A percentile compares a stretch with the other conserved stretches of the same genome.
Conservation (phyloP, 2,797 vertebrate species). For the Eulemur albifrons region DNA sequence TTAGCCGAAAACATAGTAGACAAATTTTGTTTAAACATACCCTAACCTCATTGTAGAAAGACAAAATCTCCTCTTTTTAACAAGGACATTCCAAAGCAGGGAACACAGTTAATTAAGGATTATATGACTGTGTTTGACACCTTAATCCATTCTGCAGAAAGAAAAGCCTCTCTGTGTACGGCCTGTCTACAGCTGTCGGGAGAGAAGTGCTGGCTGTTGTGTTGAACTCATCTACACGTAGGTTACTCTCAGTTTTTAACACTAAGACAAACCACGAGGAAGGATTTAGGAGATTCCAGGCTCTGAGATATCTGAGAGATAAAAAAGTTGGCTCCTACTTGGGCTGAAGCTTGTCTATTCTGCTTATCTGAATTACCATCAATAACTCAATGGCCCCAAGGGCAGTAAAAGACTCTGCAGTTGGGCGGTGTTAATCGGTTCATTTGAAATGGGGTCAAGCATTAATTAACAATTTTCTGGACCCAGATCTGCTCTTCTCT, state of each 20-base stretch:
- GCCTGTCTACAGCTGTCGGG: no score
- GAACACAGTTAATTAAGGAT: background rate
- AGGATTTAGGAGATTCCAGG: background rate
- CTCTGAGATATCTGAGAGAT: background rate
- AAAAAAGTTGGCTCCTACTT: background rate
- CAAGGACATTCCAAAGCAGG: background rate
- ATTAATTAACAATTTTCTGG: background rate
- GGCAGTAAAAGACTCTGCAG: background rate
- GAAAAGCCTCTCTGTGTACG: background rate
- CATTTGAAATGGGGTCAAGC: constrained; percentile 18
- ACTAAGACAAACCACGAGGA: background rate
- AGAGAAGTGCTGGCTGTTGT: background rate
- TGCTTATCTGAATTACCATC: background rate
- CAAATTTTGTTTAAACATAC: background rate
- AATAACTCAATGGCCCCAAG: background rate
- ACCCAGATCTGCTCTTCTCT: background rate
- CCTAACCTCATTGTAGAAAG: background rate
- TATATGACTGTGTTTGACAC: background rate
- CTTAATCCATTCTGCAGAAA: background rate
- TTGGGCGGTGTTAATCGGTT: background rate
- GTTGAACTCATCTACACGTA: background rate
- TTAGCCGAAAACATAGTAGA: background rate
- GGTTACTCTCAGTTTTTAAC: background rate
- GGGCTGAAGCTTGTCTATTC: background rate
- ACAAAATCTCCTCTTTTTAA: background rate